Conservation (phyloP, 2,113 vertebrate genomes). For the Prochilodus magdalenae region DNA sequence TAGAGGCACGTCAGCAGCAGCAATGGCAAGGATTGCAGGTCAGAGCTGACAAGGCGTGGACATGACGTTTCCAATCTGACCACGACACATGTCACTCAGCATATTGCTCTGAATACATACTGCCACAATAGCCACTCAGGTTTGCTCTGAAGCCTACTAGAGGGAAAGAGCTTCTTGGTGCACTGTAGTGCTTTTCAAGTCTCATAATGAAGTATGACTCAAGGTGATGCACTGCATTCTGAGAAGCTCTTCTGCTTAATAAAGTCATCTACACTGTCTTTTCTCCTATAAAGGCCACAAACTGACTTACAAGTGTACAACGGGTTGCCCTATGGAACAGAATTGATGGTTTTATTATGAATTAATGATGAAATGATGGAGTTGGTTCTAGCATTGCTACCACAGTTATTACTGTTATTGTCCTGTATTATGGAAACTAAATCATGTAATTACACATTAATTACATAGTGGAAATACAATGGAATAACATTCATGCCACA, state of each 20-base stretch:
- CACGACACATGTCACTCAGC: constrained; percentile 26
- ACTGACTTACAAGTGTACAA: neutral
- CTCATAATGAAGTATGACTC: neutral
- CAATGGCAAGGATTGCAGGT: constrained; percentile 26
- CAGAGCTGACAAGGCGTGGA: constrained; percentile 30
- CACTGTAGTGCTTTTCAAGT: neutral
- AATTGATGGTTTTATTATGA: neutral
- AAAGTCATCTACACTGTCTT: no score
- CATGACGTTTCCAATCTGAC: constrained; percentile 15
- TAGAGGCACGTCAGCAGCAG: constrained; percentile 1
- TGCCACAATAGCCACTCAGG: neutral
- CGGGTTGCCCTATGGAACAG: neutral
- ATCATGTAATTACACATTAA: no score
- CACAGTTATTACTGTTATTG: no score
- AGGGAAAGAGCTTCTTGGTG: neutral
- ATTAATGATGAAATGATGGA: neutral
- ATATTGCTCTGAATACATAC: constrained; percentile 3
- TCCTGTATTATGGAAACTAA: no score
- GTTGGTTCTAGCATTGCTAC: neutral
- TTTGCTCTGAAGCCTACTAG: neutral
- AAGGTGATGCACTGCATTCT: neutral
- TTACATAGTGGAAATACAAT: no score
- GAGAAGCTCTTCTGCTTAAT: neutral
- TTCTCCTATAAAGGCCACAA: no score
- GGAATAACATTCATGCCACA: no score